Conservation (phyloP, 1,140 invertebrate genomes). For the Popillia japonica region DNA sequence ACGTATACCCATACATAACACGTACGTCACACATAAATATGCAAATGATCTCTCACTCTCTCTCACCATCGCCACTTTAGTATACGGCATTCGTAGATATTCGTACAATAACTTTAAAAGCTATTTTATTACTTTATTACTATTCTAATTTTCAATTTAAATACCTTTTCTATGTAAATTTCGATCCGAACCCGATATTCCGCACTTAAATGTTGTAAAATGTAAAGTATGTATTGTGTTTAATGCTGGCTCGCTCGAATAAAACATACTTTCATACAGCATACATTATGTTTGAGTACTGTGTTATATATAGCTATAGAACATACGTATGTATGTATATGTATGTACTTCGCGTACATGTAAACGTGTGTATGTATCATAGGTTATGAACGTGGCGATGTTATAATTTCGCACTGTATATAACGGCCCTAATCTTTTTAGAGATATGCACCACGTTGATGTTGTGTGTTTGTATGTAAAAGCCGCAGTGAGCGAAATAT, state of each 20-base stretch:
- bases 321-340: background rate
- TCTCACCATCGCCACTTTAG: conserved; percentile 3
- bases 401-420: conserved; percentile 37
- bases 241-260: conserved; percentile 19
- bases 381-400: background rate
- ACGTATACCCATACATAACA: conserved; percentile 16
- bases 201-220: conserved; percentile 50
- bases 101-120: conserved; percentile 53
- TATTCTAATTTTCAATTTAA: conserved; percentile 56
- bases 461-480: background rate
- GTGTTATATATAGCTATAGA: background rate
- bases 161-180: conserved; percentile 56
- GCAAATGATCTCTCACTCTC: conserved; percentile 46
- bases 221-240: conserved; percentile 48
- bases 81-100: conserved; percentile 42
- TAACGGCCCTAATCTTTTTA: conserved; percentile 25
- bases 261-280: conserved; percentile 28
- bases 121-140: conserved; percentile 56
- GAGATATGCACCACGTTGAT: conserved; percentile 16
- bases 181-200: conserved; percentile 48
- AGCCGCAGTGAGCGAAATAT: background rate
- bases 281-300: conserved; percentile 11
- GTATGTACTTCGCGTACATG: background rate
- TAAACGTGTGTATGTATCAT: background rate
- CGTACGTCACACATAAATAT: conserved; percentile 44